These are phyloP conservation scores for Leptatherina wallacei DNA, from an alignment of 2,797 vertebrate species.

Conservation along the genomic window DNA sequence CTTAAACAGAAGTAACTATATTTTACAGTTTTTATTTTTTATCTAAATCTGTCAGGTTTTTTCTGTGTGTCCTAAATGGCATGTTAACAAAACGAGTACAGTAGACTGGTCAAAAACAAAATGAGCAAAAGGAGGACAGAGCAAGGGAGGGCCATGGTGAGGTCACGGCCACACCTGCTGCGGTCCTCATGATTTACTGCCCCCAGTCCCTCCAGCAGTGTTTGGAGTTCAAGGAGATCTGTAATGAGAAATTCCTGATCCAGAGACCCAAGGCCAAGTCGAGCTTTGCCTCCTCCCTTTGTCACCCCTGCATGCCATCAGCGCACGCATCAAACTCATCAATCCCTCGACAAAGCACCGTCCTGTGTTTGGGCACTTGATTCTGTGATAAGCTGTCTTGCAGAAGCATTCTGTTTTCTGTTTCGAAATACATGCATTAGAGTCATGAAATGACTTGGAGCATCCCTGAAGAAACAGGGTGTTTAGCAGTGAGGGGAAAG, in stretches of 20 bases:
- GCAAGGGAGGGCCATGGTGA: conserved; percentile 50
- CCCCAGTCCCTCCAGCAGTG: conserved; percentile 69
- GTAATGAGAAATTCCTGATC: conserved; percentile 89
- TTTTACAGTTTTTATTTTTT: neutral
- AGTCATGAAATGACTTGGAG: conserved; percentile 4
- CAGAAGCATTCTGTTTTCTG: neutral
- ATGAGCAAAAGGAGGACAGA: conserved; percentile 31
- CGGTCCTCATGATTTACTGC: conserved; percentile 86
- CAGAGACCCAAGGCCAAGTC: conserved; percentile 77
- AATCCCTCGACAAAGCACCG: conserved; percentile 14
- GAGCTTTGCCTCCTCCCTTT: conserved; percentile 58
- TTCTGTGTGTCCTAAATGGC: conserved; percentile 12
- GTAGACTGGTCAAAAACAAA: conserved; percentile 14
- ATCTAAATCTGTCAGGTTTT: neutral
- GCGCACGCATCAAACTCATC: conserved; percentile 48
- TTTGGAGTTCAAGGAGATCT: conserved; percentile 88
- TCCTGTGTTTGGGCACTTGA: neutral
- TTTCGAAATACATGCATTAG: neutral
- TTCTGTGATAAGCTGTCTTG: conserved; percentile 11
- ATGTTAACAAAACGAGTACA: neutral
- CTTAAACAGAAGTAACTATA: neutral
- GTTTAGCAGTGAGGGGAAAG: neutral
- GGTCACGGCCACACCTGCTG: conserved; percentile 82
- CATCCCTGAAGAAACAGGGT: conserved; percentile 7
- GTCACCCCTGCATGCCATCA: conserved; percentile 65